Conservation (phyloP, 1,140 invertebrate genomes). For the Zaprionus ornatus region DNA sequence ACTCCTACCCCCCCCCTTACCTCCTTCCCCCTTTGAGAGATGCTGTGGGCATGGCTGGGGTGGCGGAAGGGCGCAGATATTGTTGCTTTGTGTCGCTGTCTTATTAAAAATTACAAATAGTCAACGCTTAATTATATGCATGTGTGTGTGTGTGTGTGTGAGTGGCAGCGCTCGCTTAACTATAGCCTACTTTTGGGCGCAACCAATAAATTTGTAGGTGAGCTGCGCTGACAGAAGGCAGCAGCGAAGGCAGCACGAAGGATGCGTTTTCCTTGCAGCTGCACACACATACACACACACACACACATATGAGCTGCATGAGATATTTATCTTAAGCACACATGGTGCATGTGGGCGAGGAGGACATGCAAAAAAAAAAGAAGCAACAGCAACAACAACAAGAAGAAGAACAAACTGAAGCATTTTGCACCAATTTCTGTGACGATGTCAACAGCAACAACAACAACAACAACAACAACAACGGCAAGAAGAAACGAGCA, state of each 20-base stretch:
- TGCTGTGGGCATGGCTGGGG: background rate
- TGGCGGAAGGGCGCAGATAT: background rate
- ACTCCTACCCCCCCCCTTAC: background rate
- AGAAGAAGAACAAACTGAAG: slow-evolving; percentile 49
- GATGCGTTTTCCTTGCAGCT: slow-evolving; percentile 33
- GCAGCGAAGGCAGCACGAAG: slow-evolving; percentile 7
- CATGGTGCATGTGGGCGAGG: slow-evolving; percentile 26
- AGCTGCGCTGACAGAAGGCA: slow-evolving; percentile 25
- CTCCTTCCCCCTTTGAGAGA: slow-evolving; percentile 24
- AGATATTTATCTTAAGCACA: slow-evolving; percentile 46
- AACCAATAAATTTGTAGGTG: slow-evolving; percentile 60
- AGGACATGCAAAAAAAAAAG: slow-evolving; percentile 4
- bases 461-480: slow-evolving; percentile 21
- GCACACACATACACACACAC: slow-evolving; percentile 33
- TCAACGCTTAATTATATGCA: slow-evolving; percentile 68
- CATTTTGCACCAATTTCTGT: slow-evolving; percentile 79
- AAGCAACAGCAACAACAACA: slow-evolving; percentile 13
- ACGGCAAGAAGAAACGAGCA: slow-evolving; percentile 9
- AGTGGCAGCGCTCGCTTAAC: slow-evolving; percentile 4
- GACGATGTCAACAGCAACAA: slow-evolving; percentile 72
- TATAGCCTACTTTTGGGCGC: slow-evolving; percentile 63
- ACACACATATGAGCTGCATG: slow-evolving; percentile 6
- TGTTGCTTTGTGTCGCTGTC: slow-evolving; percentile 47
- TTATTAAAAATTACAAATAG: slow-evolving; percentile 82
- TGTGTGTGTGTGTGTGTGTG: slow-evolving; percentile 21